A percentile compares a stretch with the other conserved stretches of the same genome.
Evolutionary conservation across 1,140 invertebrate genomes (phyloP).

Genomic region (Drosophila carrolli): DNA sequence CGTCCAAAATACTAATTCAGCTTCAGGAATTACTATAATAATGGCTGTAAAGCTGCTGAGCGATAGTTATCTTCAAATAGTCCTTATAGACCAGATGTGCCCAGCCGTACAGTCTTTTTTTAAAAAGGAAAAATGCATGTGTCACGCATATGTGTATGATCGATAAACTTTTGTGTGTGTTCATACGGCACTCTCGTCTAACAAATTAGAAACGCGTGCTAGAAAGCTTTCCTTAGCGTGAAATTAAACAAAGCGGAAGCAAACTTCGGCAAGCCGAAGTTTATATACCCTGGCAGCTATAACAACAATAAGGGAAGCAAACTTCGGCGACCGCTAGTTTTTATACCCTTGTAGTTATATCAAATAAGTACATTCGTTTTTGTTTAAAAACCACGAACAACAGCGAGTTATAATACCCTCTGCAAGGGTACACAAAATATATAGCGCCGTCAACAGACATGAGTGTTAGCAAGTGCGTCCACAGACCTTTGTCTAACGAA

Average conservation of each 20-base stretch:
- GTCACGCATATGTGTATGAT: background rate
- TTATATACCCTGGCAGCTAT: too few species aligned
- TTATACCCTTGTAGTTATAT: too few species aligned
- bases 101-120: background rate
- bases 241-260: slow-evolving; percentile 21
- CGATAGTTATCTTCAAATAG: too few species aligned
- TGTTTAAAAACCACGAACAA: too few species aligned
- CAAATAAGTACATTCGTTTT: too few species aligned
- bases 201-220: slow-evolving; percentile 64
- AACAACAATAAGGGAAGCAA: too few species aligned
- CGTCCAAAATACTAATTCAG: background rate
- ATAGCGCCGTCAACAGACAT: slow-evolving; percentile 12
- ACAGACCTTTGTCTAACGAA: slow-evolving; percentile 28
- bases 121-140: background rate
- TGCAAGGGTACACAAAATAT: background rate
- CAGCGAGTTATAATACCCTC: too few species aligned
- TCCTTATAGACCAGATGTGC: background rate
- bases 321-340: too few species aligned
- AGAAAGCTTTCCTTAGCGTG: slow-evolving; percentile 26
- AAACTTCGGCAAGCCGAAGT: too few species aligned
- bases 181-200: slow-evolving; percentile 18
- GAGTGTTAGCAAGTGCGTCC: slow-evolving; percentile 18
- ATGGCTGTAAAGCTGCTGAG: background rate
- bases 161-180: background rate
- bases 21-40: background rate